Conservation (phyloP, 2,113 vertebrate genomes). For the Protobothrops mucrosquamatus region DNA sequence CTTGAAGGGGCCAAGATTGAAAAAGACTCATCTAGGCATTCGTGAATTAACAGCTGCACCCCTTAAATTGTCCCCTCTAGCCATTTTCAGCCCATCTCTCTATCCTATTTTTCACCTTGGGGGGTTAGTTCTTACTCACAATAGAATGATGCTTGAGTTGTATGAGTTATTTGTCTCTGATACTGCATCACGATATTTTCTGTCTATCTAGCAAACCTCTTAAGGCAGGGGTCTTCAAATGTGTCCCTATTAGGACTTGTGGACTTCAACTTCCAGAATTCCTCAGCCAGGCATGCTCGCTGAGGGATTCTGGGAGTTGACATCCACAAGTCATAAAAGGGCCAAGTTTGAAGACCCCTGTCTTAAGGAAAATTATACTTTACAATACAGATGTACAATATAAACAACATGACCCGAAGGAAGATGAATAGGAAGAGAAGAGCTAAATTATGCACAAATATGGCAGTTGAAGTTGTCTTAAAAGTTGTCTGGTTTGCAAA, state of each 20-base stretch:
- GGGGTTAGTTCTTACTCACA: neutral
- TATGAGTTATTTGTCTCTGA: neutral
- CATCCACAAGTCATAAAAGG: too few species aligned
- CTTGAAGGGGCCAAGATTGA: neutral
- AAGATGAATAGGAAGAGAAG: neutral
- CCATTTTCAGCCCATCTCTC: neutral
- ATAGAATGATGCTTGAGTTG: neutral
- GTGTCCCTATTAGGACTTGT: too few species aligned
- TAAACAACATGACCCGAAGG: neutral
- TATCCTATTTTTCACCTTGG: neutral
- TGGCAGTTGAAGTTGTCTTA: neutral
- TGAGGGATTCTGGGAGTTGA: too few species aligned
- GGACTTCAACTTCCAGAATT: too few species aligned
- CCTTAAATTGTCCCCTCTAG: neutral
- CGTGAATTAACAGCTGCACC: too few species aligned
- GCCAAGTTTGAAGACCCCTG: too few species aligned
- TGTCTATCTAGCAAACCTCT: neutral
- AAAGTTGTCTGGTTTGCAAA: neutral
- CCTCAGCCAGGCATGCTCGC: too few species aligned
- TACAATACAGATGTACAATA: neutral
- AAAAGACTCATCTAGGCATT: too few species aligned
- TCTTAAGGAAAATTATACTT: neutral
- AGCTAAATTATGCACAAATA: neutral
- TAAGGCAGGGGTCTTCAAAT: too few species aligned
- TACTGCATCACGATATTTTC: neutral